These are phyloP conservation scores for Listronotus bonariensis DNA, from an alignment of 1,140 invertebrate genomes.

Conservation along the genomic window DNA sequence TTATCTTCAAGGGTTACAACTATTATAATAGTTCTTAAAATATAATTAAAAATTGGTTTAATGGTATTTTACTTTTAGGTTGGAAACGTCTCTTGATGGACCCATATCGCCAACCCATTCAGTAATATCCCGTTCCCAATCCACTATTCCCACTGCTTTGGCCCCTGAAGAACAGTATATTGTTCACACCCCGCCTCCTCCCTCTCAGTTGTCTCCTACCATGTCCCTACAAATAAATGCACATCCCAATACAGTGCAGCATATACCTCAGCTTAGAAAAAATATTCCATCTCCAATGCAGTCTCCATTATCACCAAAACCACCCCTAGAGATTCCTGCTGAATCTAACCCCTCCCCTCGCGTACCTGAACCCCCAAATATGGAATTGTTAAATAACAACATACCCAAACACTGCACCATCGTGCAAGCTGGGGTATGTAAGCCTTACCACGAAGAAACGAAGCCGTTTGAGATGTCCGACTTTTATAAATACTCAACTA, in stretches of 20 bases:
- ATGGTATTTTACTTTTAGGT: constrained; percentile 41
- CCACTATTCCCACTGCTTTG: constrained; percentile 51
- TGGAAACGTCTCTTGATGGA: constrained; percentile 60
- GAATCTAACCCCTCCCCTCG: constrained; percentile 50
- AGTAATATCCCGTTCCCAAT: constrained; percentile 44
- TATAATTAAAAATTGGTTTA: too few relatives aligned
- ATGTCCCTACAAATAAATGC: constrained; percentile 44
- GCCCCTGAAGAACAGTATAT: constrained; percentile 48
- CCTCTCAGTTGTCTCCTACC: constrained; percentile 24
- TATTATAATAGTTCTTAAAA: too few relatives aligned
- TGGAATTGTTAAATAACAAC: constrained; percentile 57
- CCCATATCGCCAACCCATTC: constrained; percentile 51
- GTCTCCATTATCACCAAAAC: constrained; percentile 47
- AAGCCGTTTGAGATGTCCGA: constrained; percentile 97
- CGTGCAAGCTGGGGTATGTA: constrained; percentile 84
- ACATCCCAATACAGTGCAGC: constrained; percentile 4
- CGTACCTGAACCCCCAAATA: constrained; percentile 50
- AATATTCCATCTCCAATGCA: constrained; percentile 35
- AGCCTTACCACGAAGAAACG: constrained; percentile 89
- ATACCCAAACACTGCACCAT: constrained; percentile 81
- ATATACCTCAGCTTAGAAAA: constrained; percentile 24
- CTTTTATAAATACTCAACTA: constrained; percentile 96
- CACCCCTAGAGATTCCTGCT: constrained; percentile 49
- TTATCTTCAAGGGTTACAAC: too few relatives aligned
- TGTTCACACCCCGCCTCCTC: constrained; percentile 40